A percentile compares a stretch with the other conserved stretches of the same genome.
phyloP scores from a whole-genome alignment of 2,888 invertebrate species.

The Trachelus iudaicus region DNA sequence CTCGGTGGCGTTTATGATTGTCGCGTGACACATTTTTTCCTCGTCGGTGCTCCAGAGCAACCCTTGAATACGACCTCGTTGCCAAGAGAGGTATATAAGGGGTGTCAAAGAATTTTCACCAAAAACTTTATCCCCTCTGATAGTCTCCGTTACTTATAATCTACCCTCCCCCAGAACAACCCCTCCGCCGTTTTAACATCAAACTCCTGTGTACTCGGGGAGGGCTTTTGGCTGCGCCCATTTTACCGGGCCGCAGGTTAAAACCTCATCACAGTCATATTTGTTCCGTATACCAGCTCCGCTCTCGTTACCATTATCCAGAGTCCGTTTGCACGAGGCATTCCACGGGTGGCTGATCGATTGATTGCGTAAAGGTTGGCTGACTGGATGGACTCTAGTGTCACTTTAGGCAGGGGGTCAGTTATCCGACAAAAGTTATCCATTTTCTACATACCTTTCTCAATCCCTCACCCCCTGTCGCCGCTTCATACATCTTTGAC shows the following conservation, averaged over 20 bases:
- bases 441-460: slow-evolving; percentile 11
- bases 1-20: too few relatives aligned
- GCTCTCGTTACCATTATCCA: background rate
- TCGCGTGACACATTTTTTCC: too few relatives aligned
- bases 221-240: background rate
- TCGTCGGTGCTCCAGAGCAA: background rate
- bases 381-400: background rate
- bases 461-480: background rate
- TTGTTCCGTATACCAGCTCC: background rate
- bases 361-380: background rate
- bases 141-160: background rate
- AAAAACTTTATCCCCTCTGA: background rate
- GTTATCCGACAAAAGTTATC: slow-evolving; percentile 21
- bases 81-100: background rate
- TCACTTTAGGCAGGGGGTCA: slow-evolving; percentile 12
- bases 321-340: slow-evolving; percentile 13
- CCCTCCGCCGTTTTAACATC: background rate
- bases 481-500: slow-evolving; percentile 1
- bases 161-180: background rate
- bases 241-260: background rate
- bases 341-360: slow-evolving; percentile 13
- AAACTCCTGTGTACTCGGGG: background rate
- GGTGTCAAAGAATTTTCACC: background rate
- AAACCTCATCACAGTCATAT: background rate
- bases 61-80: background rate